Evolutionary conservation across 2,113 vertebrate genomes (phyloP).

Genomic region (Lethenteron camtschaticum): DNA sequence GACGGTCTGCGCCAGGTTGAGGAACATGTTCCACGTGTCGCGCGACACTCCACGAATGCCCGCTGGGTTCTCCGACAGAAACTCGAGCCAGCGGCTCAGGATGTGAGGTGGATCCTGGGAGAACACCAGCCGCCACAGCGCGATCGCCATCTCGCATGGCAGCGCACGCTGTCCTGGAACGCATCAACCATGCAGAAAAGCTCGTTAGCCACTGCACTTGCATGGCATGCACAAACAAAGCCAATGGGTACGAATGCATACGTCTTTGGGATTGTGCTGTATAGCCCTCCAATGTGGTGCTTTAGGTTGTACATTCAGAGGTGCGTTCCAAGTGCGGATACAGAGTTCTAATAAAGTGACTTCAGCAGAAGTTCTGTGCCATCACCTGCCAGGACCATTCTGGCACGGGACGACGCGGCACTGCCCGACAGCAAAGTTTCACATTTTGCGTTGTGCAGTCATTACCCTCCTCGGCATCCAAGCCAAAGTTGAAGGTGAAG

Average conservation of each 20-base stretch:
- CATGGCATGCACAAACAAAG: background rate
- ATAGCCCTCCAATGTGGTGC: background rate
- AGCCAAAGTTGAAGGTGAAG: slow-evolving; percentile 5
- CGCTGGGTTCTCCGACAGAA: background rate
- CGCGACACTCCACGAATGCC: slow-evolving; percentile 5
- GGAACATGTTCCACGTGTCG: slow-evolving; percentile 5
- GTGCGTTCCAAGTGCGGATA: background rate
- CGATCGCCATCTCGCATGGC: background rate
- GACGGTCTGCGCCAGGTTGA: background rate
- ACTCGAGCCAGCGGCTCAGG: slow-evolving; percentile 3
- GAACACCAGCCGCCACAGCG: slow-evolving; percentile 5
- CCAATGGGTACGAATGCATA: background rate
- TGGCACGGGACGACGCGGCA: background rate
- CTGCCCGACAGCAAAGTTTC: background rate
- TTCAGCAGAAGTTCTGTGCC: background rate
- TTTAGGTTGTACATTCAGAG: background rate
- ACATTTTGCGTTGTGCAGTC: background rate
- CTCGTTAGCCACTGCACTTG: background rate
- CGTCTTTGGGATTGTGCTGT: background rate
- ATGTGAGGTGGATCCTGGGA: background rate
- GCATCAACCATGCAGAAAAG: slow-evolving; percentile 1
- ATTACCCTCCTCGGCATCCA: background rate
- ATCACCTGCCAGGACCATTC: background rate
- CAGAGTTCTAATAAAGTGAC: background rate
- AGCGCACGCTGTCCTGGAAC: background rate